Evolutionary conservation across 1,140 invertebrate species (phyloP), one percentile per base, ranked within the genome.

Genomic region (Harpegnathos saltator): DNA sequence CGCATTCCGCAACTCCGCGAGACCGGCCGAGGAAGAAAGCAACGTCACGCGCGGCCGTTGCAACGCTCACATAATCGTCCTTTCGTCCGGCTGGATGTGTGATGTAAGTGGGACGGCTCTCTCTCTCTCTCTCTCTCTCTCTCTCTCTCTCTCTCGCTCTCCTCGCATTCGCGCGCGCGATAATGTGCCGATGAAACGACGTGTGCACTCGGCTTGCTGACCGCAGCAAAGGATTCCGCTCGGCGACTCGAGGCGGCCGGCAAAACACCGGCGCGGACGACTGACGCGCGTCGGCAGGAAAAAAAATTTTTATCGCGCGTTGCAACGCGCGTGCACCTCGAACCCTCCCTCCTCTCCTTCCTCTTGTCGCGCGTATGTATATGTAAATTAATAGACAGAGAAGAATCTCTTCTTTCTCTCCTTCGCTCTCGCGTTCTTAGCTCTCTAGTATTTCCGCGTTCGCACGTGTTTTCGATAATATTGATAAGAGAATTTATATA

Each of bases 181-280:
- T 22, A 33, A n/a, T 4, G n/a, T n/a, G 77, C 24, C 77, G 83
- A 65, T 71, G 61, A 73, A 73, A 73, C 19, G 59, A 68, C 14
- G 26, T 14, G 14, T n/a, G 2, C 14, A 19, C n/a, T 50, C 14
- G 26, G 38, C 15, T 44, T 73, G 56, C 54, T 44, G 54, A 59
- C 15, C 22, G 29, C 29, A 59, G 71, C 71, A 26, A 1, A 73
- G 15, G 2, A 44, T 59, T 26, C 14, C 26, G 50, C 19, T 1
- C 15, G 24, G 54, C 58, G 59, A 73, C 59, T 73, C 33, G 2
- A 73, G 33, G 38, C 29, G 29, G n/a, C 14, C 19, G 19, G n/a
- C 5, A 29, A 59, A 59, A 73, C 44, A 44, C n/a, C n/a, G n/a
- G n/a, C 1, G 22, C 11, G 4, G 19, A 26, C 33, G 24, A 11